Evolutionary conservation across 2,888 invertebrate species (phyloP).

Genomic region (Drosophila siamana): DNA sequence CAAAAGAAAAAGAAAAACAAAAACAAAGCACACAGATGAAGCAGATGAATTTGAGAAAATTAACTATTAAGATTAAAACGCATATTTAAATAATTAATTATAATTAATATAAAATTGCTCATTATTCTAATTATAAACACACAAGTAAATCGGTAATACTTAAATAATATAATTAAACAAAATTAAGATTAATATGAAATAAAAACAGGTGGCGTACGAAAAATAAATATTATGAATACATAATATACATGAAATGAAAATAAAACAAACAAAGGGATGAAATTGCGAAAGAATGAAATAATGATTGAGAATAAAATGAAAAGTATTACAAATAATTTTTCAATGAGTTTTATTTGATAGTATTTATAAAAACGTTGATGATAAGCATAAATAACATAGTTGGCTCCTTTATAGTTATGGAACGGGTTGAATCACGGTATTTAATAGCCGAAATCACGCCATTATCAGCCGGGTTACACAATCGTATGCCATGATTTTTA

Average conservation of each 20-base stretch:
- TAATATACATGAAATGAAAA: conserved; percentile 50
- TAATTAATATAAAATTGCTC: conserved; percentile 76
- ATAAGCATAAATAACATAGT: not conserved
- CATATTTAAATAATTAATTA: conserved; percentile 72
- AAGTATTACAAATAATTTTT: conserved; percentile 60
- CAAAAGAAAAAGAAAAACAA: conserved; percentile 26
- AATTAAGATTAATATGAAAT: conserved; percentile 60
- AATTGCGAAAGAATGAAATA: conserved; percentile 31
- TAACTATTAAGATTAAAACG: conserved; percentile 66
- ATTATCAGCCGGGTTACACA: conserved; percentile 43
- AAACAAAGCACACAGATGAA: conserved; percentile 25
- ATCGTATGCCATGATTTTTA: conserved; percentile 50
- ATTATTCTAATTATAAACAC: conserved; percentile 75
- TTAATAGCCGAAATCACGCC: conserved; percentile 35
- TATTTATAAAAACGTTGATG: too few relatives aligned
- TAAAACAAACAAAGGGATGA: conserved; percentile 1
- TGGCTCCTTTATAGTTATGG: not conserved
- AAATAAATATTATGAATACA: conserved; percentile 63
- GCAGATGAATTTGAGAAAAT: conserved; percentile 32
- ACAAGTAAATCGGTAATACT: conserved; percentile 71
- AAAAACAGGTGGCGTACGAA: conserved; percentile 60
- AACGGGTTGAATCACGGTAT: conserved; percentile 23
- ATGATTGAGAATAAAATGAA: conserved; percentile 69
- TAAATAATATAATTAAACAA: conserved; percentile 69
- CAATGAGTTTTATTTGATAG: not conserved